phyloP scores from a whole-genome alignment of 1,140 invertebrate genomes.

The Bradynema listronoti region DNA sequence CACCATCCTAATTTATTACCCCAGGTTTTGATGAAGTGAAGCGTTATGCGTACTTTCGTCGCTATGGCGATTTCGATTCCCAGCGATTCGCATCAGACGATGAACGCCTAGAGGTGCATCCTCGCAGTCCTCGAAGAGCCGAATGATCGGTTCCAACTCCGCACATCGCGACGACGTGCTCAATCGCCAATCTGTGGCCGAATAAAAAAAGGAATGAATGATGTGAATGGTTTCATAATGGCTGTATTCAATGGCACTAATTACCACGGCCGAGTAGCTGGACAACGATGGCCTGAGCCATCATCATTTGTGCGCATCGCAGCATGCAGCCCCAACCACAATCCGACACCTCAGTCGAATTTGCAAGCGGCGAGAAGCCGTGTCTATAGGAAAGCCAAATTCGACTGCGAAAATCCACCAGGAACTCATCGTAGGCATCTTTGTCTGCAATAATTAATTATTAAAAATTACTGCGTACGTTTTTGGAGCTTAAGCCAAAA shows the following conservation, averaged over 20 bases:
- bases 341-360: conserved; percentile 70
- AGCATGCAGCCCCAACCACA: conserved; percentile 98
- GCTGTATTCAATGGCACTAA: conserved; percentile 64
- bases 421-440: conserved; percentile 12
- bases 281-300: conserved; percentile 76
- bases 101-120: conserved; percentile 27
- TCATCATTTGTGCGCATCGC: conserved; percentile 93
- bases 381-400: conserved; percentile 23
- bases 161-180: conserved; percentile 62
- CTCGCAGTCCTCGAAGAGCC: conserved; percentile 55
- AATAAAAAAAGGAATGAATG: conserved; percentile 9
- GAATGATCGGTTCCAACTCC: conserved; percentile 81
- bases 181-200: conserved; percentile 21
- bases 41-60: too few species aligned
- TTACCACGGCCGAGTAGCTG: conserved; percentile 65
- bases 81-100: conserved; percentile 11
- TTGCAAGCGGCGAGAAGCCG: conserved; percentile 3
- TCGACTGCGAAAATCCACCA: conserved; percentile 6
- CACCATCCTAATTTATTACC: too few species aligned
- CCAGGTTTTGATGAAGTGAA: too few species aligned
- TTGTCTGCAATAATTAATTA: too few species aligned
- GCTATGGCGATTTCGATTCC: neutral
- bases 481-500: too few species aligned
- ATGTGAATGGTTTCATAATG: conserved; percentile 30
- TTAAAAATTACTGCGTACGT: too few species aligned